Base-by-base conservation (phyloP, 2,797 vertebrate species). In the Nyctalus aviator region DNA sequence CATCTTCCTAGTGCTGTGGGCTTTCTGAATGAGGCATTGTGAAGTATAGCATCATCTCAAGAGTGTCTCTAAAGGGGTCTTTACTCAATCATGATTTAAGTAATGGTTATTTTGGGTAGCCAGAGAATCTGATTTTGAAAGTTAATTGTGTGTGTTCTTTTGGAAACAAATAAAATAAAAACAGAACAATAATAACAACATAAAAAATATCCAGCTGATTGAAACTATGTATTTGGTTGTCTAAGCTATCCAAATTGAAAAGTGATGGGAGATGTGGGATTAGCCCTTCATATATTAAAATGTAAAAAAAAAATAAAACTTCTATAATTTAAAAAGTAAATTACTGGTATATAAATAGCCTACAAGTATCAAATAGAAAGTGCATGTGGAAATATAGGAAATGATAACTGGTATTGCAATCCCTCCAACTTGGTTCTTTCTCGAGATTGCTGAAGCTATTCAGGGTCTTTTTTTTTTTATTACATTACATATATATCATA, bases 81-180 rank as follows among this genome's bases (percentile, higher is more conserved):
- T 4, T 68, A 87, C 57, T 72, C 37, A 94, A 87, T 82, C 68
- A 23, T 55, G 87, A 84, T 97, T 96, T 87, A 97, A 96, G 82
- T 88, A 94, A 89, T 87, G 88, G 93, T 93, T 96, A 84, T 59
- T 78, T 94, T 94, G 48, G 66, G 21, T 69, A 94, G 76, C 71
- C 94, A 97, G 82, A 76, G 91, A 93, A 73, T 41, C 15, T 91
- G 44, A 23, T 88, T 77, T 97, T 93, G 84, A 94, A 90, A 86
- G 77, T 93, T 91, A 95, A 92, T 83, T 79, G 95, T 97, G 77
- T 75, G 23, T 17, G 92, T 97, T 66, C 76, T 92, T 97, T 96
- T 84, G 93, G 92, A 96, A 96, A 94, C 5, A 71, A 50, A 97
- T 94, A 78, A 95, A 94, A 59, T 25, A 37, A 37, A 57, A 84